A percentile compares a stretch with the other conserved stretches of the same genome.
phyloP scores from a whole-genome alignment of 2,888 invertebrate genomes.

The Tinea semifulvella region DNA sequence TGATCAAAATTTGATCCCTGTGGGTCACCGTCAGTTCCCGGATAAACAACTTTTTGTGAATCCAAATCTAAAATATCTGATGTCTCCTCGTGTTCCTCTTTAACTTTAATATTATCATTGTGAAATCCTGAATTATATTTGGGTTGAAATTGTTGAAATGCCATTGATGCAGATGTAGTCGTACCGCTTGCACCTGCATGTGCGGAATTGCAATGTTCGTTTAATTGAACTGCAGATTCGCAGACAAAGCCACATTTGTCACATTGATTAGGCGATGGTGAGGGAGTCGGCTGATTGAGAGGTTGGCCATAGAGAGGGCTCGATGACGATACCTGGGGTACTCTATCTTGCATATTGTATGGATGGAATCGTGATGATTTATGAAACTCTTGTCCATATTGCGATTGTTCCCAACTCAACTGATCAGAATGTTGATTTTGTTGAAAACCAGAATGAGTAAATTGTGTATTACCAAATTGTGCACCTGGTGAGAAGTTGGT shows the following conservation, averaged over 20 bases:
- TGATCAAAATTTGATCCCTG: slow-evolving; percentile 48
- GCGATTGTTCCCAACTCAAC: slow-evolving; percentile 57
- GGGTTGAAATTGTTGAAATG: slow-evolving; percentile 62
- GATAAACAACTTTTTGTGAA: slow-evolving; percentile 87
- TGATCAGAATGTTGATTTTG: slow-evolving; percentile 60
- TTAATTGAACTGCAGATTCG: slow-evolving; percentile 76
- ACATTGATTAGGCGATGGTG: slow-evolving; percentile 79
- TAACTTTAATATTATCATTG: slow-evolving; percentile 58
- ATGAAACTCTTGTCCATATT: slow-evolving; percentile 48
- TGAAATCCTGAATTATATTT: slow-evolving; percentile 55
- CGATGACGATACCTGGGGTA: slow-evolving; percentile 58
- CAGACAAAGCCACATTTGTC: slow-evolving; percentile 86
- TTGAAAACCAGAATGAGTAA: slow-evolving; percentile 58
- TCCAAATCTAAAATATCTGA: slow-evolving; percentile 88
- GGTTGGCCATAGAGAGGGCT: slow-evolving; percentile 68
- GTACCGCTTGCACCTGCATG: slow-evolving; percentile 63
- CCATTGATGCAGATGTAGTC: slow-evolving; percentile 45
- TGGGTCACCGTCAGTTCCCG: slow-evolving; percentile 66
- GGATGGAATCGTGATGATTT: slow-evolving; percentile 58
- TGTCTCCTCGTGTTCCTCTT: slow-evolving; percentile 75
- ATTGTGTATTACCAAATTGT: slow-evolving; percentile 54
- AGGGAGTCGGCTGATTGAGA: slow-evolving; percentile 73
- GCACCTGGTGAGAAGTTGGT: slow-evolving; percentile 65
- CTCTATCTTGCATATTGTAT: slow-evolving; percentile 63
- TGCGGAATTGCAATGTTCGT: slow-evolving; percentile 77